Percentiles rank a stretch among this genome's conserved stretches.
phyloP scores from a whole-genome alignment of 2,113 vertebrate species.

The Pseudonaja textilis region DNA sequence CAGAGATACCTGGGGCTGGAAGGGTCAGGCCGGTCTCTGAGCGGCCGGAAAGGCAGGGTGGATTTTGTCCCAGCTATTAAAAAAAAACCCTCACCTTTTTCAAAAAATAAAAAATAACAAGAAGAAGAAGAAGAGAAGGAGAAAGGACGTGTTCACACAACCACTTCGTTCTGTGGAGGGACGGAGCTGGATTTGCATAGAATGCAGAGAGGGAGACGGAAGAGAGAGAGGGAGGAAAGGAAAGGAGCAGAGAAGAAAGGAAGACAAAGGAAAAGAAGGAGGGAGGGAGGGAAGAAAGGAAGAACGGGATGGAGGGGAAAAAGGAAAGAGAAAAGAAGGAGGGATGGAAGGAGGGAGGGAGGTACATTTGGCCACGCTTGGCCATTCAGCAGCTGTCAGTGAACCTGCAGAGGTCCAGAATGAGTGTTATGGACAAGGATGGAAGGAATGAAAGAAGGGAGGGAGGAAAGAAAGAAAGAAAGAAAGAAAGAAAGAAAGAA shows the following conservation, averaged over 20 bases:
- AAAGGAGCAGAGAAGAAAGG: too few relatives aligned
- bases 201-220: neutral
- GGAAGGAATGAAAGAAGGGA: neutral
- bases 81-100: neutral
- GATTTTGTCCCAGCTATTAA: neutral
- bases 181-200: neutral
- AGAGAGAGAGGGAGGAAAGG: too few relatives aligned
- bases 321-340: too few relatives aligned
- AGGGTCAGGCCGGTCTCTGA: neutral
- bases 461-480: rapidly evolving
- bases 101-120: neutral
- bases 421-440: too few relatives aligned
- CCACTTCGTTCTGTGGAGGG: neutral
- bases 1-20: neutral
- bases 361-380: too few relatives aligned
- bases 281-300: too few relatives aligned
- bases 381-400: too few relatives aligned
- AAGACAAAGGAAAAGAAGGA: neutral
- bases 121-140: neutral
- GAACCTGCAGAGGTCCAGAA: too few relatives aligned
- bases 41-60: neutral
- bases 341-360: too few relatives aligned
- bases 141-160: neutral
- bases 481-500: neutral
- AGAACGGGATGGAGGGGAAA: too few relatives aligned